phyloP scores from a whole-genome alignment of 2,888 invertebrate species.

The Brenthis ino region DNA sequence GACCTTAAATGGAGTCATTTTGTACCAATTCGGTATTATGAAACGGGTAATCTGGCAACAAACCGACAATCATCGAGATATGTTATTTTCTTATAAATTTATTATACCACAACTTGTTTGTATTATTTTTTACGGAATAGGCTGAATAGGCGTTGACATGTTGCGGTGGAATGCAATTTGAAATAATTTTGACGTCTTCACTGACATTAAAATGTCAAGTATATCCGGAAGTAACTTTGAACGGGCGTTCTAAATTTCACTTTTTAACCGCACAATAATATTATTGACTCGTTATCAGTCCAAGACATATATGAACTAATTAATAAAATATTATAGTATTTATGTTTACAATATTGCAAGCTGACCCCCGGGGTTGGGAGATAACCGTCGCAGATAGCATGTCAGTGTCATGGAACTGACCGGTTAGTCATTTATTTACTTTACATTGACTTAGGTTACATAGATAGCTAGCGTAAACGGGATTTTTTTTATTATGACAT shows the following conservation, averaged over 20 bases:
- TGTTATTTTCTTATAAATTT: constrained; percentile 77
- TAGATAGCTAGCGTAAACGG: constrained; percentile 37
- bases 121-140: constrained; percentile 62
- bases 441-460: constrained; percentile 53
- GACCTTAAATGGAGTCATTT: constrained; percentile 74
- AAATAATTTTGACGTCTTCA: constrained; percentile 61
- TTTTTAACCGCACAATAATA: constrained; percentile 51
- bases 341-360: constrained; percentile 67
- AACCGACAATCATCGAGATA: constrained; percentile 69
- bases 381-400: constrained; percentile 61
- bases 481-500: constrained; percentile 41
- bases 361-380: constrained; percentile 61
- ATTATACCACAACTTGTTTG: constrained; percentile 73
- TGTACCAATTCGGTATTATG: constrained; percentile 67
- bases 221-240: constrained; percentile 68
- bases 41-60: constrained; percentile 76
- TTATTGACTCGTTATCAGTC: constrained; percentile 73
- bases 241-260: constrained; percentile 62
- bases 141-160: constrained; percentile 77
- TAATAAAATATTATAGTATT: constrained; percentile 78
- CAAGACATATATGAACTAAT: constrained; percentile 75
- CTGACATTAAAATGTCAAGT: constrained; percentile 53
- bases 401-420: constrained; percentile 76
- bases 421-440: constrained; percentile 56
- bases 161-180: constrained; percentile 69